phyloP scores from a whole-genome alignment of 2,888 invertebrate species.

The Andrena marginata region DNA sequence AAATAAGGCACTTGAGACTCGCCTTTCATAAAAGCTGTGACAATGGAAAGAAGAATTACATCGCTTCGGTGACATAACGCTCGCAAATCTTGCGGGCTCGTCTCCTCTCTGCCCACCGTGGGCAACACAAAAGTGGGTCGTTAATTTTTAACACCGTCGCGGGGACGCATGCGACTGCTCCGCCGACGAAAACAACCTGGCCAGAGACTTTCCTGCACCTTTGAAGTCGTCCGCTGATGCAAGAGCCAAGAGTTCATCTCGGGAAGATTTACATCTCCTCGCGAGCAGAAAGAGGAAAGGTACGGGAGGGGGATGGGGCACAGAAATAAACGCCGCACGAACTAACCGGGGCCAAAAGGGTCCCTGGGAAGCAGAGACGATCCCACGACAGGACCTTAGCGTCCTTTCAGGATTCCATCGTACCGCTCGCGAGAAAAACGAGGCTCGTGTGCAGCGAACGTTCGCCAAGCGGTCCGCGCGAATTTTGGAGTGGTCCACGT shows the following conservation, averaged over 20 bases:
- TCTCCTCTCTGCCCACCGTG: background rate
- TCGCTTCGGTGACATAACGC: background rate
- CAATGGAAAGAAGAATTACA: slow-evolving; percentile 1
- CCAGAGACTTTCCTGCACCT: slow-evolving; percentile 53
- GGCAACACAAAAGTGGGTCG: slow-evolving; percentile 23
- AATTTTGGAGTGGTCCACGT: background rate
- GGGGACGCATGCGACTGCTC: slow-evolving; percentile 26
- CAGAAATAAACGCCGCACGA: slow-evolving; percentile 61
- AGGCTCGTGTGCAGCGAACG: slow-evolving; percentile 27
- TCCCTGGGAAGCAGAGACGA: slow-evolving; percentile 62
- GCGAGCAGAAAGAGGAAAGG: slow-evolving; percentile 41
- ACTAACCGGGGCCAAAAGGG: slow-evolving; percentile 63
- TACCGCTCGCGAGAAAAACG: slow-evolving; percentile 65
- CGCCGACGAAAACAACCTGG: slow-evolving; percentile 9
- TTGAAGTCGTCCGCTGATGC: slow-evolving; percentile 56
- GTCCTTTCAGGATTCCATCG: slow-evolving; percentile 45
- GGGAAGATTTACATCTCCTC: slow-evolving; percentile 66
- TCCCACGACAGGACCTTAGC: slow-evolving; percentile 65
- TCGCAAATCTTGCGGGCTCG: background rate
- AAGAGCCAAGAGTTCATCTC: slow-evolving; percentile 61
- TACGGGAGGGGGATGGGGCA: slow-evolving; percentile 30
- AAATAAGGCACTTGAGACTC: background rate
- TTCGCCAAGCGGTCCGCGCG: background rate
- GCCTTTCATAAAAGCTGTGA: background rate
- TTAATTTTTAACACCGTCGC: slow-evolving; percentile 45